Evolutionary conservation across 2,888 invertebrate genomes (phyloP), one percentile per base, ranked within the genome.

Genomic region (Belgica antarctica): DNA sequence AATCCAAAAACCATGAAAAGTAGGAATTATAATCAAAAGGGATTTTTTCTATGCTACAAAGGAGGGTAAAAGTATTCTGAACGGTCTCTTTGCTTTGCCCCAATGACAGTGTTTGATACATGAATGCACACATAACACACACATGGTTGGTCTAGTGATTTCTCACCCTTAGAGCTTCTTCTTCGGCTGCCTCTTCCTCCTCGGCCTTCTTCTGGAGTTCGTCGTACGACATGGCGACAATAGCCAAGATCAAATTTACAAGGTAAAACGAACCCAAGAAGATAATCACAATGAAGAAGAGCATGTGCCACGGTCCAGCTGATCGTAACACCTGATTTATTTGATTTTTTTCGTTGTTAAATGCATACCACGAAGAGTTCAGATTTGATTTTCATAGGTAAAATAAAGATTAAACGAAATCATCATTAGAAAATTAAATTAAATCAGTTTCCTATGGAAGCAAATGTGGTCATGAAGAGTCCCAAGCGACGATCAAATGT

Each of bases 141-240:
- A 59, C 27, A 28, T 71, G 22, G 66, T 52, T 46, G 15, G 28
- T 61, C 36, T n/a, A 46, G 17, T 27, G 27, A 28, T 62, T 65
- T 70, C 81, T 82, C 82, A 92, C 92, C 84, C 90, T 87, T 76
- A 94, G 87, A 71, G 94, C 94, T 82, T 94, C 94, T 79, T 95
- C 95, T 81, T 96, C 96, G 57, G 94, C 95, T 73, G 92, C 92
- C 81, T 94, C 95, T 79, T 96, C 95, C 81, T 95, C 94, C 81
- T 94, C 94, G 70, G 95, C 96, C 83, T 95, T 95, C 86, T 95
- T 96, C 83, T 96, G 96, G 81, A 96, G 86, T 83, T 98, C 97
- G 81, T 97, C 96, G 83, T 98, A 98, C 69, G 96, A 96, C 96
- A 97, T 97, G 77, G 97, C 96, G 82, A 97, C 97, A 82, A 98